Evolutionary conservation across 2,113 vertebrate genomes (phyloP).

Genomic region (Actinemys pallida): DNA sequence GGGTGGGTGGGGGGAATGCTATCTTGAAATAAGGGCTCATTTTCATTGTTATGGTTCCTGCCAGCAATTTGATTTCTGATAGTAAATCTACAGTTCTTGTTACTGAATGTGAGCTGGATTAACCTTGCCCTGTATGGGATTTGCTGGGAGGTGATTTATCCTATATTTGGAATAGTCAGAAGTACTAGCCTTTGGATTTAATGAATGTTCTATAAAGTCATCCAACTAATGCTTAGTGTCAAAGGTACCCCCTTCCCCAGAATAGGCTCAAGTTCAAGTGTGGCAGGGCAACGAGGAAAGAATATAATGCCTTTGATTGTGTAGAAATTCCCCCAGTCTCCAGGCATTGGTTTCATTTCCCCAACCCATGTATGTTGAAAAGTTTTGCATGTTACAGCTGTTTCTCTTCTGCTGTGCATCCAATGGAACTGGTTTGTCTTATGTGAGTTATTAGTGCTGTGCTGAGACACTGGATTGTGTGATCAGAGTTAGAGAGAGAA

Average conservation of each 20-base stretch:
- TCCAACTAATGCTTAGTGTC: background rate
- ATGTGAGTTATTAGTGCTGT: background rate
- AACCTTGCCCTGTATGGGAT: background rate
- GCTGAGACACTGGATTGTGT: rapidly evolving
- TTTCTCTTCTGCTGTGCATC: background rate
- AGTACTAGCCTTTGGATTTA: background rate
- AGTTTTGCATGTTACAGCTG: background rate
- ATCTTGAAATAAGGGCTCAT: background rate
- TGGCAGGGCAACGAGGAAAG: background rate
- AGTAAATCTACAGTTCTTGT: background rate
- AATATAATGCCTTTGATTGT: background rate
- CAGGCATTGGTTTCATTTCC: background rate
- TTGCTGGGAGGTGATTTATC: background rate
- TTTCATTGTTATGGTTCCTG: background rate
- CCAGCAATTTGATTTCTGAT: background rate
- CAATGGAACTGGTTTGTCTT: background rate
- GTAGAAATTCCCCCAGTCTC: no score
- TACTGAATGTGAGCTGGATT: background rate
- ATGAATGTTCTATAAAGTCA: background rate
- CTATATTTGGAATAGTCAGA: background rate
- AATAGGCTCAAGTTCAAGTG: background rate
- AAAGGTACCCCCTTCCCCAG: background rate
- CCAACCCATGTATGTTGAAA: background rate
- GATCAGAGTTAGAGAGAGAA: background rate
- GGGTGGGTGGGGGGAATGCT: background rate